Base-by-base conservation (phyloP, 2,113 vertebrate genomes). In the Cyprinodon variegatus region DNA sequence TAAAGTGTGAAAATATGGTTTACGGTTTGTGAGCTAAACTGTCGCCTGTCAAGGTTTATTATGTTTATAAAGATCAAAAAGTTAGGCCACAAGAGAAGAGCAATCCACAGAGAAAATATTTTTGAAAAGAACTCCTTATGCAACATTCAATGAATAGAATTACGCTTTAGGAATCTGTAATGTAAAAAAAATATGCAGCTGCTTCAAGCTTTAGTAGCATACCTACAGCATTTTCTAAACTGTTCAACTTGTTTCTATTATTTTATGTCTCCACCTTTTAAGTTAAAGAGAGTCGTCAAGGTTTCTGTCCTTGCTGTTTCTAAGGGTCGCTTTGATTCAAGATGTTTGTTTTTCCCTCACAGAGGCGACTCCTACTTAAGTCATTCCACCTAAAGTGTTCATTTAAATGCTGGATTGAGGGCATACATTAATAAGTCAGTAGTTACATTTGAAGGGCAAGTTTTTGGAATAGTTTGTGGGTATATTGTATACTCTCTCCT, bases 21-120 rank as follows among this genome's bases (percentile, higher is more conserved):
- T 78, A 79, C 41, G 68, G 78, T 72, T 64, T 72, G 62, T 15
- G 29, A 57, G 64, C 57, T 76, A 75, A 67, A 78, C 62, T 61
- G 66, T 68, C 36, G 70, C 66, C 68, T 80, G 79, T 84, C 80
- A 77, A 70, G 62, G 68, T 3, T 11, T 13, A 29, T 86, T 78
- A 65, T 69, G 76, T 76, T 69, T 37, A 37, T 43, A 29, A 22
- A 61, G 74, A 59, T 74, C 76, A 61, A 70, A 74, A 79, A 68
- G n/a, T 59, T 1, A 43, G 63, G 45, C n/a, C 48, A 64, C 9
- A 67, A 22, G 48, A 76, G 14, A 46, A 4, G 38, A 68, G 29
- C 29, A 29, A 29, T 29, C 29, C 29, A 29, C 29, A 29, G 29
- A 29, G 29, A 70, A 61, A 61, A 66, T 38, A 36, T 64, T 17